Conservation (phyloP, 2,888 invertebrate genomes). For the Germaria angustata region DNA sequence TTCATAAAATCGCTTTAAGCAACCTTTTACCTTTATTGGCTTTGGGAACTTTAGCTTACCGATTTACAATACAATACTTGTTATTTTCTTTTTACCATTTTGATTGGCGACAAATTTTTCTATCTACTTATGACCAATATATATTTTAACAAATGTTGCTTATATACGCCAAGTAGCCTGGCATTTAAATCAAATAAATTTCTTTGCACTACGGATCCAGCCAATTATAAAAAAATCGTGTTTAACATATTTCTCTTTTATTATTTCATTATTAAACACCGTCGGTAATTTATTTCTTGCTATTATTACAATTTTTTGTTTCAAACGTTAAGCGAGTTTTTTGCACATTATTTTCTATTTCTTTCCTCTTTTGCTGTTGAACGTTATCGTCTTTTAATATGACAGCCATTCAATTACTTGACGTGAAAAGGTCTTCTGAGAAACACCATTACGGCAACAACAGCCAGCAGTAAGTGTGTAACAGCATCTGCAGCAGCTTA, state of each 20-base stretch:
- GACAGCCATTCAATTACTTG: slow-evolving; percentile 66
- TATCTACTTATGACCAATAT: slow-evolving; percentile 15
- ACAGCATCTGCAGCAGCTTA: slow-evolving; percentile 25
- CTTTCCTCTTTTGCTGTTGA: neutral
- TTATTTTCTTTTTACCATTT: too few species aligned
- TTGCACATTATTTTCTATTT: neutral
- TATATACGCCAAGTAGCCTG: neutral
- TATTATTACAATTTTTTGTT: neutral
- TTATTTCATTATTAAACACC: slow-evolving; percentile 39
- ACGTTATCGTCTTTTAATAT: slow-evolving; percentile 61
- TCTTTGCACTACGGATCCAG: neutral
- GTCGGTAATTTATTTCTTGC: slow-evolving; percentile 40
- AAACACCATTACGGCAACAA: slow-evolving; percentile 5
- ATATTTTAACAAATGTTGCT: slow-evolving; percentile 19
- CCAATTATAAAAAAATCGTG: neutral
- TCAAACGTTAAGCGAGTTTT: neutral
- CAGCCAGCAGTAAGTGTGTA: slow-evolving; percentile 6
- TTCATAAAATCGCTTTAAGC: too few species aligned
- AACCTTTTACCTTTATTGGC: too few species aligned
- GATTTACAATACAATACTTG: too few species aligned
- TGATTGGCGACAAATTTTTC: too few species aligned
- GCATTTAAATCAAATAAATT: neutral
- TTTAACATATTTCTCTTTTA: slow-evolving; percentile 17
- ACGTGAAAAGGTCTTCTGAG: slow-evolving; percentile 53
- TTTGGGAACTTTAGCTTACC: too few species aligned